Evolutionary conservation across 2,888 invertebrate species (phyloP).

Genomic region (Leptura quadrifasciata): DNA sequence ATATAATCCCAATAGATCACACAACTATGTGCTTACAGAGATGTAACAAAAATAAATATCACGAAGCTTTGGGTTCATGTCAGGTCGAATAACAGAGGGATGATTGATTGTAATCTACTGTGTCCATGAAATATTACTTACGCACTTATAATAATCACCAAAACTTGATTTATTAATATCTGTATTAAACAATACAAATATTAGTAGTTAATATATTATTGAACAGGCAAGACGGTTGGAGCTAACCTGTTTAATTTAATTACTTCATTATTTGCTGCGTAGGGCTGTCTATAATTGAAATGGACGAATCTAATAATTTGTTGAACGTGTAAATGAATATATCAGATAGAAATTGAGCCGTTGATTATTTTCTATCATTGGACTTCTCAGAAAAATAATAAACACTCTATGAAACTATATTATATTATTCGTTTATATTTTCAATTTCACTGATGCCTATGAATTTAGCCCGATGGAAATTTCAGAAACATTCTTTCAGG

Average conservation of each 20-base stretch:
- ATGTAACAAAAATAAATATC: constrained; percentile 17
- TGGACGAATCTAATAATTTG: background rate
- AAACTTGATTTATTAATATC: constrained; percentile 39
- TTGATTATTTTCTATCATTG: too few species aligned
- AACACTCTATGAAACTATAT: too few species aligned
- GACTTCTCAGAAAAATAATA: too few species aligned
- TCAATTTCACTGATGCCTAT: too few species aligned
- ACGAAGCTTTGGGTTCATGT: constrained; percentile 34
- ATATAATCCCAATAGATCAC: constrained; percentile 10
- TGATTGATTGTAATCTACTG: constrained; percentile 51
- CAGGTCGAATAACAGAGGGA: constrained; percentile 42
- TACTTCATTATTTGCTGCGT: constrained; percentile 14
- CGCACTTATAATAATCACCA: constrained; percentile 46
- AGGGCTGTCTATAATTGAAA: constrained; percentile 1
- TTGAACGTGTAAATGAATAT: too few species aligned
- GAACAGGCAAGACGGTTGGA: background rate
- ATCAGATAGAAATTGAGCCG: too few species aligned
- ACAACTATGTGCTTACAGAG: constrained; percentile 13
- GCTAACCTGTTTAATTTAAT: constrained; percentile 1
- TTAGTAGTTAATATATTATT: constrained; percentile 14
- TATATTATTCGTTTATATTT: too few species aligned
- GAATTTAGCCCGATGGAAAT: too few species aligned
- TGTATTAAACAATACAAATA: constrained; percentile 28
- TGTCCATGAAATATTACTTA: constrained; percentile 50
- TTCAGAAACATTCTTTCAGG: too few species aligned